A percentile compares a stretch with the other conserved stretches of the same genome.
Evolutionary conservation across 2,888 invertebrate genomes (phyloP).

Genomic region (Frankliniella fusca): DNA sequence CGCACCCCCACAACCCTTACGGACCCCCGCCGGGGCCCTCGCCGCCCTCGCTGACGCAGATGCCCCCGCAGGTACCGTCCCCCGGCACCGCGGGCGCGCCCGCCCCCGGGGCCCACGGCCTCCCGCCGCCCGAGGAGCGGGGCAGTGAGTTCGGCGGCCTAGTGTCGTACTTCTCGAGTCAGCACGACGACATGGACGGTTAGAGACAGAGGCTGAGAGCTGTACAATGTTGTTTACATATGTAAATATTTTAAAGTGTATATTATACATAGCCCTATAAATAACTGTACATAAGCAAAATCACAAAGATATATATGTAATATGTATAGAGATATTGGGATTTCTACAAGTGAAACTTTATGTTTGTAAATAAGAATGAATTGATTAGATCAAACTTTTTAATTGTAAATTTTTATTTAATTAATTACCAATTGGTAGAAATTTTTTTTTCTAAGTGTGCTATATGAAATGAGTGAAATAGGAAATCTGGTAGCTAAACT

Average conservation of each 20-base stretch:
- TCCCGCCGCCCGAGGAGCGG: conserved; percentile 38
- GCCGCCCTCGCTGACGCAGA: conserved; percentile 38
- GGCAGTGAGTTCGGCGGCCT: conserved; percentile 81
- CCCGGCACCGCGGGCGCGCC: conserved; percentile 39
- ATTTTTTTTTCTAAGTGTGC: neutral
- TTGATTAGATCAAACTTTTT: neutral
- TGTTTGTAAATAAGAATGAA: conserved; percentile 2
- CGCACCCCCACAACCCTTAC: conserved; percentile 39
- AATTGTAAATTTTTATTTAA: conserved; percentile 13
- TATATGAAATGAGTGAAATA: neutral
- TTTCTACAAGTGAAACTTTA: neutral
- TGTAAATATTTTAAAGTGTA: conserved; percentile 1
- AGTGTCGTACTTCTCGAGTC: conserved; percentile 88
- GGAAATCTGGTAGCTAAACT: neutral
- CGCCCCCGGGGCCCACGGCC: conserved; percentile 36
- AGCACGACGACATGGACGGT: conserved; percentile 62
- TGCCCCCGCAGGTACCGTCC: conserved; percentile 35
- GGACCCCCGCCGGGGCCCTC: conserved; percentile 41
- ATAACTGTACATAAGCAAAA: neutral
- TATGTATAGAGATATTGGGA: neutral
- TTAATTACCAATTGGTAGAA: neutral
- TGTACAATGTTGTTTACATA: neutral
- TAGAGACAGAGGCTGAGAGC: neutral
- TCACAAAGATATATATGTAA: neutral
- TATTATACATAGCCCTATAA: neutral